A percentile compares a stretch with the other conserved stretches of the same genome.
Conservation (phyloP, 1,140 invertebrate species). For the Rhagoletis zephyria region DNA sequence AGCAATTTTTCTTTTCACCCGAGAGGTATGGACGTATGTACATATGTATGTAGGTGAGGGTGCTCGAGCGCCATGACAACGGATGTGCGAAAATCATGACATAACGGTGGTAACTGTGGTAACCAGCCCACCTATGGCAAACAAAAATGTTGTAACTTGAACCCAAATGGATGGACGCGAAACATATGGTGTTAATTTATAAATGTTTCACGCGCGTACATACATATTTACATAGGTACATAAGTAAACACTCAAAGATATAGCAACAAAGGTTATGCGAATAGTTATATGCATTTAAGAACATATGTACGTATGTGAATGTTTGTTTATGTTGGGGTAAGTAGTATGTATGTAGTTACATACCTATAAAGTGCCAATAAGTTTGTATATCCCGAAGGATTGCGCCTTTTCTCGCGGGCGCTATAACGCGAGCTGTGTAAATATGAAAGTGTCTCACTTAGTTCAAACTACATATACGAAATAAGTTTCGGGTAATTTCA, state of each 20-base stretch:
- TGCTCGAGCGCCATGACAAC: not conserved
- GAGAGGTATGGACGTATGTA: not conserved
- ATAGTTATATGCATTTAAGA: not conserved
- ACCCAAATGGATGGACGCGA: not conserved
- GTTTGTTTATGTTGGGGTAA: too few relatives aligned
- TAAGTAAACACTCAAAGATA: too few relatives aligned
- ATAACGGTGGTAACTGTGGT: not conserved
- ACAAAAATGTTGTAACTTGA: not conserved
- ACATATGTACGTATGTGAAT: too few relatives aligned
- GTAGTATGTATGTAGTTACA: too few relatives aligned
- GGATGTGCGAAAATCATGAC: not conserved
- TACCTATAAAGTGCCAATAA: too few relatives aligned
- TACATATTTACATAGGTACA: too few relatives aligned
- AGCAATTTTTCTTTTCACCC: slow-evolving; percentile 42
- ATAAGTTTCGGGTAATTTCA: too few relatives aligned
- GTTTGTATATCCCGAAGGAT: too few relatives aligned
- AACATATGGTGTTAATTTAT: slow-evolving; percentile 42
- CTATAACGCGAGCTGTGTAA: too few relatives aligned
- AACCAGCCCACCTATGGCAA: not conserved
- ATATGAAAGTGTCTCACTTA: too few relatives aligned
- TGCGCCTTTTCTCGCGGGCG: too few relatives aligned
- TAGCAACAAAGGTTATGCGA: not conserved
- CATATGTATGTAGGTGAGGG: not conserved
- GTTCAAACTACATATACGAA: too few relatives aligned
- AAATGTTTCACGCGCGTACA: slow-evolving; percentile 11